Evolutionary conservation across 2,113 vertebrate species (phyloP).

Genomic region (Halcyon senegalensis): DNA sequence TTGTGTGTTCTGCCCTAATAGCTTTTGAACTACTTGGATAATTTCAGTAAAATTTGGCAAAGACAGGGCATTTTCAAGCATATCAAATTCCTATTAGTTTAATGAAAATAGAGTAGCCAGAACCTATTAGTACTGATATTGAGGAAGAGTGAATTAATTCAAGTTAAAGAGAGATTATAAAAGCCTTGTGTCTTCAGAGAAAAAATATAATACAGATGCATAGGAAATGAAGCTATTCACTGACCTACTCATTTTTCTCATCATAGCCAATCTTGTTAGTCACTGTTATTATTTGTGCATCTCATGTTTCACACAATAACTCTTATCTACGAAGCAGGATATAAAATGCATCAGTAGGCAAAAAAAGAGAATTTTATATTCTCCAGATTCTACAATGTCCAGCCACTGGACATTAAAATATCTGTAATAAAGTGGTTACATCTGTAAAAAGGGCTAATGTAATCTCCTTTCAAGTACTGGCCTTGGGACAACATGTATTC

Average conservation of each 20-base stretch:
- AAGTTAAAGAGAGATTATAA: neutral
- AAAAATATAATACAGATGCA: neutral
- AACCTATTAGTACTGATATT: conserved; percentile 20
- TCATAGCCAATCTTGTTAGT: neutral
- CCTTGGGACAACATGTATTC: neutral
- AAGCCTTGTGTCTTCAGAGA: neutral
- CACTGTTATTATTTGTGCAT: neutral
- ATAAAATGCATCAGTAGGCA: neutral
- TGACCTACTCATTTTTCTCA: neutral
- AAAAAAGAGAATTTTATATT: neutral
- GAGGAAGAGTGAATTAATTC: conserved; percentile 24
- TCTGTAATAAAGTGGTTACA: neutral
- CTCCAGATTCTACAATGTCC: neutral
- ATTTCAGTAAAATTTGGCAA: conserved; percentile 43
- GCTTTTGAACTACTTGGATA: conserved; percentile 18
- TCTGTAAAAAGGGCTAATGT: neutral
- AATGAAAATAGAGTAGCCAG: conserved; percentile 51
- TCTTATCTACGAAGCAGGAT: neutral
- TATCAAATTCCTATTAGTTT: conserved; percentile 28
- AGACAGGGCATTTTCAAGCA: conserved; percentile 10
- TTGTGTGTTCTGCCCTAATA: conserved; percentile 18
- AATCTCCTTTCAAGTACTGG: neutral
- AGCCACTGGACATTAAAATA: neutral
- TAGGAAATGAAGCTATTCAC: neutral
- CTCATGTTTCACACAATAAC: neutral